Conservation (phyloP, 1,140 invertebrate species). For the Eumaeus atala region DNA sequence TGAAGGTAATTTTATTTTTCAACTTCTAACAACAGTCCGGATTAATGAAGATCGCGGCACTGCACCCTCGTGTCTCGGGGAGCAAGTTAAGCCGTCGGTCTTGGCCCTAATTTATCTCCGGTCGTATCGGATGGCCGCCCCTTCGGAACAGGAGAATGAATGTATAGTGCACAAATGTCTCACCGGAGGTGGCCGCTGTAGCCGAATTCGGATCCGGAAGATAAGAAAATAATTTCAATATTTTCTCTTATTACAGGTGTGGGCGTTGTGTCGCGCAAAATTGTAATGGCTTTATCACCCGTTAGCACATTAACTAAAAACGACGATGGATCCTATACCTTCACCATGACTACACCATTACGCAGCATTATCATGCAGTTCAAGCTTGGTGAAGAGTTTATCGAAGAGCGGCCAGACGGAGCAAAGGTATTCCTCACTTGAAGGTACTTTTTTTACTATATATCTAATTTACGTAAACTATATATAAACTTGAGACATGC, state of each 20-base stretch:
- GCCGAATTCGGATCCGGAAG: too few relatives aligned
- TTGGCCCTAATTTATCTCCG: too few relatives aligned
- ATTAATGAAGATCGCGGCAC: too few relatives aligned
- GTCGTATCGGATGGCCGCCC: too few relatives aligned
- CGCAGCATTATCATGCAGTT: conserved; percentile 34
- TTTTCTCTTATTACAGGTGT: conserved; percentile 33
- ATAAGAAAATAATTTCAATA: neutral
- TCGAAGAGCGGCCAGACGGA: conserved; percentile 45
- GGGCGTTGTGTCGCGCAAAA: conserved; percentile 42
- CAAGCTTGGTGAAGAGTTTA: conserved; percentile 41
- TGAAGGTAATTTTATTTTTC: too few relatives aligned
- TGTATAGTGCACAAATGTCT: neutral
- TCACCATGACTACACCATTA: conserved; percentile 37
- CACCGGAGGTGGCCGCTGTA: neutral
- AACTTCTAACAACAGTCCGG: too few relatives aligned
- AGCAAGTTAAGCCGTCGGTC: too few relatives aligned
- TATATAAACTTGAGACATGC: too few relatives aligned
- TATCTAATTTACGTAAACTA: neutral
- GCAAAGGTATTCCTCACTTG: conserved; percentile 34
- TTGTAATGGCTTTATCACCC: conserved; percentile 36
- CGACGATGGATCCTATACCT: conserved; percentile 40
- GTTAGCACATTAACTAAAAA: conserved; percentile 32
- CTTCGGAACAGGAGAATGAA: too few relatives aligned
- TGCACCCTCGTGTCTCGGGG: too few relatives aligned
- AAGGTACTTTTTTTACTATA: conserved; percentile 2